Evolutionary conservation across 2,113 vertebrate species (phyloP), one percentile per base, ranked within the genome.

Genomic region (Pantherophis guttatus): DNA sequence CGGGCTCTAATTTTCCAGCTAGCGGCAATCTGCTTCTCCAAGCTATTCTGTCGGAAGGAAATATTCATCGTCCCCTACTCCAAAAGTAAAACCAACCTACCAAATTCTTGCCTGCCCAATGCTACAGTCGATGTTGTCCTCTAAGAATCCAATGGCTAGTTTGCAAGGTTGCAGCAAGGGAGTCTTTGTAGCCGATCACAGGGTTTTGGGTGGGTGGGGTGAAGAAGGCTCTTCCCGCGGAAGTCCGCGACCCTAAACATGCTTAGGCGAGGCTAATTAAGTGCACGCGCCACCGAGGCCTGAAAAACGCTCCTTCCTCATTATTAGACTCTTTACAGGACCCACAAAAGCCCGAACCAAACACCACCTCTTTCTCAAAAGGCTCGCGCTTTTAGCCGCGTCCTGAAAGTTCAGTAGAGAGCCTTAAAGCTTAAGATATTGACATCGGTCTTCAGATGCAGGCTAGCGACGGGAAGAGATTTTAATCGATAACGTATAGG

Each of bases 401-500:
- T 86, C 75, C 33, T 39, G 33, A 24, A 62, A 90, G 88, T n/a
- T 50, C 55, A 5, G 29, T 17, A 75, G 5, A 58, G 26, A 57
- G 23, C 2, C n/a, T 81, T 39, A 39, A 81, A 81, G 8, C 75
- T 52, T 75, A 55, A 24, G 7, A 23, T 54, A 44, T 23, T 33
- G 39, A 8, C 48, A 0, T 17, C n/a, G 3, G 17, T 52, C 12
- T 44, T 8, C 21, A 15, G 21, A 19, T 29, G 15, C 29, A 21
- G 81, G 29, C 17, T 17, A 1, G 13, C 21, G 12, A 4, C 0
- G 2, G 23, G 5, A 23, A 39, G 53, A 6, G 33, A 6, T 29
- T 23, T 2, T 52, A n/a, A 13, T 9, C 0, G 0, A 0, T 1
- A 7, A 52, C 2, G 1, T 8, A 5, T 26, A 55, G 13, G 29